Conservation (phyloP, 2,797 vertebrate genomes). For the Sphaeramia orbicularis region DNA sequence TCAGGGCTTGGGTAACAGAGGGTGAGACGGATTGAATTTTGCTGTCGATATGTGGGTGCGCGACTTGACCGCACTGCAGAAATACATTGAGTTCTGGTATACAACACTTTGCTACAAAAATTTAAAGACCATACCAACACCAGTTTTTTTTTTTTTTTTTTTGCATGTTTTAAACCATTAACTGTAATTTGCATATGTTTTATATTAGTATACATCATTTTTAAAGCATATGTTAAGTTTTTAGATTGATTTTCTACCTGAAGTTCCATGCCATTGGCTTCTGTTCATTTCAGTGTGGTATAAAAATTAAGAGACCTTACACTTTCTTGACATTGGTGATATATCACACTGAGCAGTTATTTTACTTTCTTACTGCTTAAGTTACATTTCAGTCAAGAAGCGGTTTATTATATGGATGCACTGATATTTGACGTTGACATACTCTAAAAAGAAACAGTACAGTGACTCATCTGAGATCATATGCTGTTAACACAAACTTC, state of each 20-base stretch:
- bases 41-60: conserved; percentile 51
- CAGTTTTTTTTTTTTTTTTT: background rate
- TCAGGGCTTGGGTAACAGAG: conserved; percentile 50
- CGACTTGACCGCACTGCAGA: conserved; percentile 41
- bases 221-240: conserved; percentile 16
- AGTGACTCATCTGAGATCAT: too few relatives aligned
- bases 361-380: conserved; percentile 16
- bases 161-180: conserved; percentile 46
- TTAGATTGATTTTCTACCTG: conserved; percentile 37
- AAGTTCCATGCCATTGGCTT: conserved; percentile 22
- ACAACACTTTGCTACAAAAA: conserved; percentile 38
- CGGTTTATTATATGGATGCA: too few relatives aligned
- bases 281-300: conserved; percentile 12
- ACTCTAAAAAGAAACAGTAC: too few relatives aligned
- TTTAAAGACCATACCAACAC: conserved; percentile 23
- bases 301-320: conserved; percentile 10
- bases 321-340: conserved; percentile 4
- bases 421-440: too few relatives aligned
- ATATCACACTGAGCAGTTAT: conserved; percentile 16
- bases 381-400: background rate
- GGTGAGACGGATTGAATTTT: conserved; percentile 57
- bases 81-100: conserved; percentile 10
- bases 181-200: conserved; percentile 50
- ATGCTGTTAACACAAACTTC: too few relatives aligned
- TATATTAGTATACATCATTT: conserved; percentile 28